phyloP scores from a whole-genome alignment of 2,113 vertebrate genomes.

The Butorides virescens region DNA sequence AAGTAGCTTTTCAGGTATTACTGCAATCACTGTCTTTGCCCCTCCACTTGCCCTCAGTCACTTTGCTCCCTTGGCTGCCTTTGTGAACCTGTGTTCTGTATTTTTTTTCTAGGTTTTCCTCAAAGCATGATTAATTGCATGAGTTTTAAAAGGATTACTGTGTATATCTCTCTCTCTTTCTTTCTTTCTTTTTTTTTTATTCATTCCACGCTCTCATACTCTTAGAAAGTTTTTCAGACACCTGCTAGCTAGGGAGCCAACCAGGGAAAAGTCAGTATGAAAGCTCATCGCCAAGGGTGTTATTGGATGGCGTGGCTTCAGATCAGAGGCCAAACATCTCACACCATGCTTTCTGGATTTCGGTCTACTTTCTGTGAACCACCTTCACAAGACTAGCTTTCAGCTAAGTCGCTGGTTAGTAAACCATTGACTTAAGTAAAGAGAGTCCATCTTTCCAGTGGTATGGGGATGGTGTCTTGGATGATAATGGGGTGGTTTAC shows the following conservation, averaged over 20 bases:
- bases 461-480: neutral
- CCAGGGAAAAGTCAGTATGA: neutral
- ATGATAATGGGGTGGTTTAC: neutral
- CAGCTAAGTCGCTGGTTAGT: neutral
- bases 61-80: neutral
- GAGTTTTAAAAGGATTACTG: neutral
- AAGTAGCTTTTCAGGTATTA: neutral
- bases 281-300: neutral
- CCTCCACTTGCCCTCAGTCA: neutral
- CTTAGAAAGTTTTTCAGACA: neutral
- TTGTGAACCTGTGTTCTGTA: neutral
- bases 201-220: accelerated
- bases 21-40: neutral
- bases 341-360: neutral
- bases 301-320: neutral
- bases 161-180: accelerated
- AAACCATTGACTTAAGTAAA: neutral
- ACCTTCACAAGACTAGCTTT: neutral
- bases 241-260: neutral
- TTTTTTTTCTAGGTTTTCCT: neutral
- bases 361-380: neutral
- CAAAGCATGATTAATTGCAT: neutral
- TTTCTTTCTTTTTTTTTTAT: neutral
- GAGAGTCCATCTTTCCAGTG: neutral
- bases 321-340: neutral